These are phyloP conservation scores for Myiozetetes cayanensis DNA, from an alignment of 2,113 vertebrate species.

Conservation along the genomic window DNA sequence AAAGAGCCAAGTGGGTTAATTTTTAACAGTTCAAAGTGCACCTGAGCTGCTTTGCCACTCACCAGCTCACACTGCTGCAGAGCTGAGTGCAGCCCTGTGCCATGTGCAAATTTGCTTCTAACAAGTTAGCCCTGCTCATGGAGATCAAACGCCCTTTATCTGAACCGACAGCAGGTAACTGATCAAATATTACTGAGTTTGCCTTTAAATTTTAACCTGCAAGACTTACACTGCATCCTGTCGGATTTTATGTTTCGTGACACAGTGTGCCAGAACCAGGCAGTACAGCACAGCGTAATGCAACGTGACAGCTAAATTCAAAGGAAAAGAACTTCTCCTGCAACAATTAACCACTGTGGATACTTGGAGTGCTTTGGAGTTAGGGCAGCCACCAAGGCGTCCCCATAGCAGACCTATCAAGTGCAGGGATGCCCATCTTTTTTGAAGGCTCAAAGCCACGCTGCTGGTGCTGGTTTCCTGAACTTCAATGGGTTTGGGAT, in stretches of 20 bases:
- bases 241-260: slow-evolving; percentile 59
- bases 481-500: background rate
- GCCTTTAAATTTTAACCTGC: slow-evolving; percentile 64
- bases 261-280: slow-evolving; percentile 38
- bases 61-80: background rate
- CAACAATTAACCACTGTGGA: slow-evolving; percentile 15
- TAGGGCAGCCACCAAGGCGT: background rate
- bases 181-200: slow-evolving; percentile 71
- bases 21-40: background rate
- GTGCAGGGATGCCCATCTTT: background rate
- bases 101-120: background rate
- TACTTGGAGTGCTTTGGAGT: background rate
- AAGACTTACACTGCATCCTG: slow-evolving; percentile 27
- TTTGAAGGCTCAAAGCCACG: background rate
- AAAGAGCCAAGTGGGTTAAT: background rate
- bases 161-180: slow-evolving; percentile 69
- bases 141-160: slow-evolving; percentile 48
- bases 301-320: slow-evolving; percentile 63
- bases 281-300: slow-evolving; percentile 27
- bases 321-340: slow-evolving; percentile 22
- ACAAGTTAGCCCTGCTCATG: slow-evolving; percentile 27
- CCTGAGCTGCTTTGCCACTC: background rate
- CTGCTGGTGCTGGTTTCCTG: background rate
- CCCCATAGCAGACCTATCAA: background rate
- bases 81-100: background rate